phyloP scores from a whole-genome alignment of 2,888 invertebrate genomes.

The Erebia aethiops region DNA sequence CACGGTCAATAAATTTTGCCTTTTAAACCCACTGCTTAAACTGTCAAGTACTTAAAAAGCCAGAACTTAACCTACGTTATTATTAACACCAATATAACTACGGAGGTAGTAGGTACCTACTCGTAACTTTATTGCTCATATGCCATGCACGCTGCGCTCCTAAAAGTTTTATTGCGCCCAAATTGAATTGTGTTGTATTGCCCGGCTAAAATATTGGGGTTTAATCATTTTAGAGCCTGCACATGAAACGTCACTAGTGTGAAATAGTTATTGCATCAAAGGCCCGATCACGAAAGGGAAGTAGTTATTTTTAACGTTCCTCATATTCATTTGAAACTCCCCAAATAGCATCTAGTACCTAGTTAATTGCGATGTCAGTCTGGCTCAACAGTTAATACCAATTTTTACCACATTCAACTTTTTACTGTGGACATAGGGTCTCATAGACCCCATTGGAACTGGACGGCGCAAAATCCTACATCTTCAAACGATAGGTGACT shows the following conservation, averaged over 20 bases:
- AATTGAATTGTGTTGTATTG: slow-evolving; percentile 21
- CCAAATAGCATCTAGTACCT: too few relatives aligned
- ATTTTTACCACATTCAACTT: too few relatives aligned
- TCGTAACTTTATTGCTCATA: slow-evolving; percentile 12
- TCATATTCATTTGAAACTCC: slow-evolving; percentile 4
- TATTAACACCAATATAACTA: slow-evolving; percentile 11
- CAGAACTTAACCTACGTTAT: background rate
- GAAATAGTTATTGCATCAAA: too few relatives aligned
- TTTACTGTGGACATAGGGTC: too few relatives aligned
- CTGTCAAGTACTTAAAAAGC: too few relatives aligned
- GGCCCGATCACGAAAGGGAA: background rate
- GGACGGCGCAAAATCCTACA: too few relatives aligned
- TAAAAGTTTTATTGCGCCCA: slow-evolving; percentile 17
- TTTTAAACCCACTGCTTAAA: too few relatives aligned
- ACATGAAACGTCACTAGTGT: background rate
- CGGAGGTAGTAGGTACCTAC: background rate
- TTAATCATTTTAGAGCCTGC: slow-evolving; percentile 16
- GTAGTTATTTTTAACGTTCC: slow-evolving; percentile 3
- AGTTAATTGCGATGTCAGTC: too few relatives aligned
- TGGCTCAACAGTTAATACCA: too few relatives aligned
- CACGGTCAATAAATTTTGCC: too few relatives aligned
- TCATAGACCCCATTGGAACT: too few relatives aligned
- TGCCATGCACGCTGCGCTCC: slow-evolving; percentile 8
- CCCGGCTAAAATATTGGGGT: slow-evolving; percentile 15
- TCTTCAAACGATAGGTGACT: too few relatives aligned